phyloP scores from a whole-genome alignment of 2,113 vertebrate genomes.

The Sinosuthora webbiana region DNA sequence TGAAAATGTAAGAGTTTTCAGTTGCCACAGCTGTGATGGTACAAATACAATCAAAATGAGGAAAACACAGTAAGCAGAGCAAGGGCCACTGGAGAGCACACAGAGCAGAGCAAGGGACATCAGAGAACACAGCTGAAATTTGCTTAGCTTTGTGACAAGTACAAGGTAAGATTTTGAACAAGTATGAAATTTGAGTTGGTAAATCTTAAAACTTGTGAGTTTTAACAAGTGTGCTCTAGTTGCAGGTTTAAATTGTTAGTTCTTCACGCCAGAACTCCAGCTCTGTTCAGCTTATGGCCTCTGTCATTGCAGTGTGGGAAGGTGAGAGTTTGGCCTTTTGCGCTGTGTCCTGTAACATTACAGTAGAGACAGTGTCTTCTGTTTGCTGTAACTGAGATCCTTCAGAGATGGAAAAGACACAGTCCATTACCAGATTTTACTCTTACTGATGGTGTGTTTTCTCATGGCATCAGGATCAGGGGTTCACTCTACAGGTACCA shows the following conservation, averaged over 20 bases:
- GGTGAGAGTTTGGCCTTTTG: not conserved
- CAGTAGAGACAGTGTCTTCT: not conserved
- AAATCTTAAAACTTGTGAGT: not conserved
- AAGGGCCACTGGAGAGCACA: not conserved
- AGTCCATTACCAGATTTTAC: not conserved
- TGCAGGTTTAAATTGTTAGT: not conserved
- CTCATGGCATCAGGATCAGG: not conserved
- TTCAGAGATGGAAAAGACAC: not conserved
- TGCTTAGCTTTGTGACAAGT: not conserved
- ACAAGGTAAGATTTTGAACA: not conserved
- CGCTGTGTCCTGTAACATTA: not conserved
- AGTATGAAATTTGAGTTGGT: not conserved
- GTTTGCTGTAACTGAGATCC: not conserved
- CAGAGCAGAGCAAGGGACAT: not conserved
- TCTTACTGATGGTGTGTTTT: not conserved
- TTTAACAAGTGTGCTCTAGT: not conserved
- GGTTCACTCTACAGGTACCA: fast-evolving
- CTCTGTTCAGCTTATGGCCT: not conserved
- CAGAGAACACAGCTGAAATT: not conserved
- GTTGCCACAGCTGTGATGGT: no score
- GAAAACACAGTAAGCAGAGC: not conserved
- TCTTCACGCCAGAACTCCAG: not conserved
- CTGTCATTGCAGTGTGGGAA: not conserved
- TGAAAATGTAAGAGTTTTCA: not conserved
- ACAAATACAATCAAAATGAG: no score